Conservation (phyloP, 1,140 invertebrate species). For the Drosophila ambigua region DNA sequence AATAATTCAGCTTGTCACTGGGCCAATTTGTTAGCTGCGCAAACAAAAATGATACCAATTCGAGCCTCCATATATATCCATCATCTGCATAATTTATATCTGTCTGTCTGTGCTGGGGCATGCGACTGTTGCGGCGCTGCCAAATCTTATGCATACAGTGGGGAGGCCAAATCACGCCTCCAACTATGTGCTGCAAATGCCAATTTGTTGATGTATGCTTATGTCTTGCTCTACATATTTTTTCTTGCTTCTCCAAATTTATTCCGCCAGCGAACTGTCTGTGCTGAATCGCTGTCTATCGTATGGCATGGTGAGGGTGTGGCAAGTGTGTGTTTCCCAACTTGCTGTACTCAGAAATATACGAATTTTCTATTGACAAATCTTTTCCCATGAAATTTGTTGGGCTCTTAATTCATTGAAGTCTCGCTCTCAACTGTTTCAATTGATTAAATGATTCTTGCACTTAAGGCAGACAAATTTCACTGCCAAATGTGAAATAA, state of each 20-base stretch:
- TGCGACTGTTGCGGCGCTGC: not conserved
- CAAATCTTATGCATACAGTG: conserved; percentile 13
- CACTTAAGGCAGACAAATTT: too few relatives aligned
- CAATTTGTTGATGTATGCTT: conserved; percentile 15
- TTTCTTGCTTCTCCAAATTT: not conserved
- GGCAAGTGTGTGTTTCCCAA: not conserved
- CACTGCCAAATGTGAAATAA: too few relatives aligned
- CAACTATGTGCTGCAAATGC: conserved; percentile 16
- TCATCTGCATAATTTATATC: conserved; percentile 55
- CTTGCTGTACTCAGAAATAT: too few relatives aligned
- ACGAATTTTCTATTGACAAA: too few relatives aligned
- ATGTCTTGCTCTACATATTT: conserved; percentile 1
- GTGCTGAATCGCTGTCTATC: not conserved
- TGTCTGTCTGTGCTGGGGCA: not conserved
- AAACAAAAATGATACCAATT: conserved; percentile 21
- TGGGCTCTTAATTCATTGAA: too few relatives aligned
- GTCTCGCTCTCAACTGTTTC: too few relatives aligned
- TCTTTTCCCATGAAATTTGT: too few relatives aligned
- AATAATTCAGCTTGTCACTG: conserved; percentile 32
- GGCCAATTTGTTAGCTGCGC: conserved; percentile 15
- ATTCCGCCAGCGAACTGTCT: not conserved
- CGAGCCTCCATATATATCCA: conserved; percentile 20
- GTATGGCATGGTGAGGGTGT: not conserved
- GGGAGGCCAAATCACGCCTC: conserved; percentile 12
- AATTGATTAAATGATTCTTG: too few relatives aligned